phyloP scores from a whole-genome alignment of 2,888 invertebrate genomes.

The Hofmannophila pseudospretella region DNA sequence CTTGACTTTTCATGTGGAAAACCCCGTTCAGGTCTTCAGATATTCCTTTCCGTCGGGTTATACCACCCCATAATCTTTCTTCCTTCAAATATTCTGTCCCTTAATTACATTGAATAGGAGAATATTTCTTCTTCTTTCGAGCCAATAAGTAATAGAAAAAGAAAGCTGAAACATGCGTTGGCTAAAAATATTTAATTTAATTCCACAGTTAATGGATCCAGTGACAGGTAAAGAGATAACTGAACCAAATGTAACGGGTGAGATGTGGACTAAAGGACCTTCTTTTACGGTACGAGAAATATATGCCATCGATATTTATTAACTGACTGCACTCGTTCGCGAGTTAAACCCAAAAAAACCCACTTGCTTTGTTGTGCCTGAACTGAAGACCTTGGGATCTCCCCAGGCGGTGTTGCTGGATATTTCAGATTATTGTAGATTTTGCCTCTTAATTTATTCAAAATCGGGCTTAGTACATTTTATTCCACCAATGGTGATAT shows the following conservation, averaged over 20 bases:
- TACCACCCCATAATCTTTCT: neutral
- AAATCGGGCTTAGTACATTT: neutral
- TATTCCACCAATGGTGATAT: neutral
- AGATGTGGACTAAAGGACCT: constrained; percentile 40
- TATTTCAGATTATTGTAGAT: too few species aligned
- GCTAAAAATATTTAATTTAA: too few species aligned
- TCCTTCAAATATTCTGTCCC: neutral
- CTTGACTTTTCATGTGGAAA: too few species aligned
- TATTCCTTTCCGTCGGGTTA: neutral
- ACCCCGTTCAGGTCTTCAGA: too few species aligned
- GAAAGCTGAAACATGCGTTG: too few species aligned
- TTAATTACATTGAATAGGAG: neutral
- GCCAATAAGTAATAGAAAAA: neutral
- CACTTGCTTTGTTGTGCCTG: too few species aligned
- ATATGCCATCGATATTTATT: too few species aligned
- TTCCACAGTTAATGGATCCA: constrained; percentile 48
- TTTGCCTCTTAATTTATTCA: too few species aligned
- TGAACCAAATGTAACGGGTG: constrained; percentile 45
- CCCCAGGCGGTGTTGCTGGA: too few species aligned
- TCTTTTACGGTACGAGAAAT: constrained; percentile 46
- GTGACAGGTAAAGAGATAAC: constrained; percentile 44
- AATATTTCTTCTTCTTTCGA: constrained; percentile 13
- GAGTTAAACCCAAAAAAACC: too few species aligned
- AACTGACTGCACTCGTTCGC: too few species aligned
- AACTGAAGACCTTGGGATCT: too few species aligned